Percentiles rank a stretch among this genome's conserved stretches.
Conservation (phyloP, 2,888 invertebrate genomes). For the Drosophila rubida region DNA sequence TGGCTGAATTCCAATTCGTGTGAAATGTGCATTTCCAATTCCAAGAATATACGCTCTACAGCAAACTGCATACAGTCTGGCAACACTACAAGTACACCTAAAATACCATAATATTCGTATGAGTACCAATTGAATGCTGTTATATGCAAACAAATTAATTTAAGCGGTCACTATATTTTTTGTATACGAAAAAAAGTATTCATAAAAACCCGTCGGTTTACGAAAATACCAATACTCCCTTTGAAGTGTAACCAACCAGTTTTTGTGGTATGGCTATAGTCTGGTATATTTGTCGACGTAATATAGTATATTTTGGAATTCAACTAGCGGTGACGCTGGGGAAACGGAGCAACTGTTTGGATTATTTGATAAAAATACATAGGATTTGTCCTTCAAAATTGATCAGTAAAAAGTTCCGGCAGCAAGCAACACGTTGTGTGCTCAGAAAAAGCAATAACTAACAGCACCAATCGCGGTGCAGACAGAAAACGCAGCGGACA, state of each 20-base stretch:
- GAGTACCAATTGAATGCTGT: too few relatives aligned
- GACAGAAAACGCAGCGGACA: conserved; percentile 41
- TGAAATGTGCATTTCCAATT: conserved; percentile 2
- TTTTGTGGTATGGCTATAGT: background rate
- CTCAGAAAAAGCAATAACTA: conserved; percentile 38
- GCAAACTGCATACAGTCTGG: background rate
- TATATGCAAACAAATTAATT: too few relatives aligned
- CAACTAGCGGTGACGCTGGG: background rate
- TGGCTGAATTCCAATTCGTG: conserved; percentile 30
- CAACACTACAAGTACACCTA: background rate
- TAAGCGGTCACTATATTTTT: too few relatives aligned
- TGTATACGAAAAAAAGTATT: too few relatives aligned
- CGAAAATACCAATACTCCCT: background rate
- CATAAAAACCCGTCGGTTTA: too few relatives aligned
- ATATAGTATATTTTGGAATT: background rate
- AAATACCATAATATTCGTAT: background rate
- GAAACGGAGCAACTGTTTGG: conserved; percentile 57
- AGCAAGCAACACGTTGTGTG: conserved; percentile 68
- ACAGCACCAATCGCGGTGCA: conserved; percentile 45
- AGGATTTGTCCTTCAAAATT: conserved; percentile 57
- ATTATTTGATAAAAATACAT: conserved; percentile 26
- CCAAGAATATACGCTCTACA: background rate
- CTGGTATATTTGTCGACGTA: background rate
- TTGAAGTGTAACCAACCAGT: background rate
- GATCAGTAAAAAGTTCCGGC: conserved; percentile 69